Evolutionary conservation across 2,888 invertebrate genomes (phyloP).

Genomic region (Calliopum simillimum): DNA sequence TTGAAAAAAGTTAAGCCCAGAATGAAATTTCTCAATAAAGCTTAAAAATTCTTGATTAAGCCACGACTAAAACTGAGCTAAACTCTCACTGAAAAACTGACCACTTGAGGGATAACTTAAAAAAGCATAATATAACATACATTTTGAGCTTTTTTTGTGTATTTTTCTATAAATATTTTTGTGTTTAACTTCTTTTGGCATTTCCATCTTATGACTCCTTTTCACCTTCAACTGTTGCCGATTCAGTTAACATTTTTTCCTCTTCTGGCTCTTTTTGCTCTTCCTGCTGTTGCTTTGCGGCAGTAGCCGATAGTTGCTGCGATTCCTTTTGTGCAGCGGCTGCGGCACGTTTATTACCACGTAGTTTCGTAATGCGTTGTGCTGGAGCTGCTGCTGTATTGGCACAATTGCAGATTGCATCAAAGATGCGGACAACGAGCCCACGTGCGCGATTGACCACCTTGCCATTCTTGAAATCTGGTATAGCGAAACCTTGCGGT

Average conservation of each 20-base stretch:
- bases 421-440: constrained; percentile 73
- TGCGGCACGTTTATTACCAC: constrained; percentile 58
- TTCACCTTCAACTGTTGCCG: constrained; percentile 16
- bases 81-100: too few species aligned
- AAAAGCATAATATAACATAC: too few species aligned
- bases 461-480: constrained; percentile 71
- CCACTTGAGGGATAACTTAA: too few species aligned
- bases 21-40: too few species aligned
- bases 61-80: too few species aligned
- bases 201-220: constrained; percentile 39
- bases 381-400: constrained; percentile 72
- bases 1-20: too few species aligned
- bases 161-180: constrained; percentile 37
- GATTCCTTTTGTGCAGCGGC: constrained; percentile 45
- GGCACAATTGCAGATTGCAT: constrained; percentile 75
- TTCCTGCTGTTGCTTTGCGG: constrained; percentile 29
- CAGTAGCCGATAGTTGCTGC: not conserved
- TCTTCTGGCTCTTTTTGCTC: constrained; percentile 45
- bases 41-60: too few species aligned
- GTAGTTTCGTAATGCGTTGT: constrained; percentile 60
- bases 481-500: constrained; percentile 62
- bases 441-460: constrained; percentile 72
- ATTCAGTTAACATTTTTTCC: constrained; percentile 14
- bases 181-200: constrained; percentile 30
- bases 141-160: constrained; percentile 32